These are phyloP conservation scores for Zosterops hypoxanthus DNA, from an alignment of 2,113 vertebrate genomes.

Conservation along the genomic window DNA sequence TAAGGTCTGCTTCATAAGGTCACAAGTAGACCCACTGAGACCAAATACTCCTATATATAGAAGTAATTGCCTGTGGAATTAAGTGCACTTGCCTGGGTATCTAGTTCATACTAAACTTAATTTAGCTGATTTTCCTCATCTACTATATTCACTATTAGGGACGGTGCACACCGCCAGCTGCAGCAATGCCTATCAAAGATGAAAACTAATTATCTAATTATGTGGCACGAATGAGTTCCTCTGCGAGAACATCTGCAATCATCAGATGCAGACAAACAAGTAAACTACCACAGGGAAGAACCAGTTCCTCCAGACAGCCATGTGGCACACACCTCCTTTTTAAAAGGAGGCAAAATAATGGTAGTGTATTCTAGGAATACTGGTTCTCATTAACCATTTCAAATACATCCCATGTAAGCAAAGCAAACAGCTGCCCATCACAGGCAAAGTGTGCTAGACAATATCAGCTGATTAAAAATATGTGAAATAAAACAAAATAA, in stretches of 20 bases:
- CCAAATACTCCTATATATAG: conserved; percentile 57
- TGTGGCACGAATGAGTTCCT: not conserved
- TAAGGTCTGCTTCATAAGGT: not conserved
- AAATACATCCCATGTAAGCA: not conserved
- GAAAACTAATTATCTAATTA: conserved; percentile 45
- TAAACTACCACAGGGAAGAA: not conserved
- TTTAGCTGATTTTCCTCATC: conserved; percentile 36
- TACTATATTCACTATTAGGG: conserved; percentile 50
- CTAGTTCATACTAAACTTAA: conserved; percentile 59
- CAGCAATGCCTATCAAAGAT: conserved; percentile 2
- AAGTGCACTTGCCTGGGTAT: conserved; percentile 55
- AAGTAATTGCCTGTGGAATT: conserved; percentile 58
- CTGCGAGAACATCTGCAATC: not conserved
- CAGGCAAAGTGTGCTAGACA: not conserved
- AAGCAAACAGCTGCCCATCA: not conserved
- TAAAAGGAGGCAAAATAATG: not conserved
- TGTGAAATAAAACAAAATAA: not conserved
- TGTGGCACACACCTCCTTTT: not conserved
- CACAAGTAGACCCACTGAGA: conserved; percentile 16
- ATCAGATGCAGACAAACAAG: not conserved
- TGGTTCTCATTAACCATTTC: not conserved
- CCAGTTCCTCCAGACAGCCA: not conserved
- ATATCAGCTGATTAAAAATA: not conserved
- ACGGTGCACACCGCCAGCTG: not conserved
- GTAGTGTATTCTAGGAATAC: not conserved